These are phyloP conservation scores for Hydrozoanthus tunicans DNA, from an alignment of 64 coral and sea anemone genomes.

Conservation along the genomic window DNA sequence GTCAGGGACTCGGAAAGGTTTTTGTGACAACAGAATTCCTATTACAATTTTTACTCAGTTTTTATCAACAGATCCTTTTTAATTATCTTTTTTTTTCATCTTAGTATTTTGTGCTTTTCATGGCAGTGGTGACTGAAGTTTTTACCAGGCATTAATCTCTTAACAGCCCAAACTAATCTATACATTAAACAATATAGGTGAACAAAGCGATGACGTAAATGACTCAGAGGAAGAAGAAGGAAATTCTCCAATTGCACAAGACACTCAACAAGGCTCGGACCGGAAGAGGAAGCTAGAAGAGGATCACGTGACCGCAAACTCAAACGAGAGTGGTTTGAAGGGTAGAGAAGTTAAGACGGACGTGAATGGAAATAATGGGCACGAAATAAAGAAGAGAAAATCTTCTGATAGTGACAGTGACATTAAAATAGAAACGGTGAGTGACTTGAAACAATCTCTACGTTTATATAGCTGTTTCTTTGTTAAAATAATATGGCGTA, in stretches of 20 bases:
- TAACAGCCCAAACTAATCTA: background rate
- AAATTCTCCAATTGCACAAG: conserved; percentile 5
- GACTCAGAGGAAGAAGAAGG: conserved; percentile 49
- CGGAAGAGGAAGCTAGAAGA: conserved; percentile 82
- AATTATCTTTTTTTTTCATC: too few species aligned
- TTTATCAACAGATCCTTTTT: too few species aligned
- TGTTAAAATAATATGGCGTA: too few species aligned
- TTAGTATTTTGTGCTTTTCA: too few species aligned
- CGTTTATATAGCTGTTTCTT: too few species aligned
- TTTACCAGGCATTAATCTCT: background rate
- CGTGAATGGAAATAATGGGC: conserved; percentile 91
- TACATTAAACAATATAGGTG: conserved; percentile 25
- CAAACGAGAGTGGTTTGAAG: conserved; percentile 58
- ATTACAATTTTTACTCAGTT: too few species aligned
- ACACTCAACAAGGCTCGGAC: conserved; percentile 46
- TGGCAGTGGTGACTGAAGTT: background rate
- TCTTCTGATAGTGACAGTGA: conserved; percentile 67
- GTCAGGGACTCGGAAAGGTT: too few species aligned
- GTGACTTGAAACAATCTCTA: background rate
- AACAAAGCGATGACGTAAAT: conserved; percentile 27
- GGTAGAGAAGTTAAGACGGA: conserved; percentile 74
- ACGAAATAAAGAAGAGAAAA: conserved; percentile 90
- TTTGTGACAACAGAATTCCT: too few species aligned
- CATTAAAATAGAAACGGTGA: conserved; percentile 71
- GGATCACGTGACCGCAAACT: conserved; percentile 51